phyloP scores from a whole-genome alignment of 2,888 invertebrate species.

The Belgica antarctica region DNA sequence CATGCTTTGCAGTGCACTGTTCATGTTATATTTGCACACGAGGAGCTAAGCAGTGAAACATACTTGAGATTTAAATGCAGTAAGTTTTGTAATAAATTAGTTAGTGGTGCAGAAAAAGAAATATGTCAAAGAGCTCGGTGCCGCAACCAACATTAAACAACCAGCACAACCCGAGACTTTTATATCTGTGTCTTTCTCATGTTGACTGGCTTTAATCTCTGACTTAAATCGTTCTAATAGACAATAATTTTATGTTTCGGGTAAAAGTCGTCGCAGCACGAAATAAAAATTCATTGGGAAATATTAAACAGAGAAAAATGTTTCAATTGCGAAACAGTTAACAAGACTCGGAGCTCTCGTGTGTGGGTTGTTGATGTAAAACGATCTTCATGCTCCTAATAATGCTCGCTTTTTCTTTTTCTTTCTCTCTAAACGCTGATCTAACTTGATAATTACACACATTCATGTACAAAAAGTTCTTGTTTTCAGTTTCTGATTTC shows the following conservation, averaged over 20 bases:
- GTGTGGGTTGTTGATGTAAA: constrained; percentile 23
- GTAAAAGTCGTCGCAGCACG: constrained; percentile 12
- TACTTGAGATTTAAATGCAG: neutral
- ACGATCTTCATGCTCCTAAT: constrained; percentile 24
- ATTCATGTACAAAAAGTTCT: constrained; percentile 6
- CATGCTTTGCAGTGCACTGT: constrained; percentile 14
- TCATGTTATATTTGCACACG: neutral
- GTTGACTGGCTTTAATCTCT: constrained; percentile 22
- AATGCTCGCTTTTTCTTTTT: neutral
- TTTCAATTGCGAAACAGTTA: constrained; percentile 31
- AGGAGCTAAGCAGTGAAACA: no score
- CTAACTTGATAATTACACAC: constrained; percentile 18
- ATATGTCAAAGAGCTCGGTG: constrained; percentile 6
- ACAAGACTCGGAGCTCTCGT: constrained; percentile 7
- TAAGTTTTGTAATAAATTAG: constrained; percentile 9
- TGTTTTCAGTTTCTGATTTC: constrained; percentile 18
- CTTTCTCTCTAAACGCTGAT: constrained; percentile 4
- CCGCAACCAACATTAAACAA: neutral
- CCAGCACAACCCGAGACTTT: neutral
- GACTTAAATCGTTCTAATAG: constrained; percentile 15
- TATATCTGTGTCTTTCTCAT: neutral
- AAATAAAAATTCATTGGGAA: constrained; percentile 15
- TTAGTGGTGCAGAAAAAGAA: neutral
- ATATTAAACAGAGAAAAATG: constrained; percentile 21
- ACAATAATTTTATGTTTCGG: neutral